A percentile compares a stretch with the other conserved stretches of the same genome.
phyloP scores from a whole-genome alignment of 2,113 vertebrate species.

The Rhadina sibilatrix region DNA sequence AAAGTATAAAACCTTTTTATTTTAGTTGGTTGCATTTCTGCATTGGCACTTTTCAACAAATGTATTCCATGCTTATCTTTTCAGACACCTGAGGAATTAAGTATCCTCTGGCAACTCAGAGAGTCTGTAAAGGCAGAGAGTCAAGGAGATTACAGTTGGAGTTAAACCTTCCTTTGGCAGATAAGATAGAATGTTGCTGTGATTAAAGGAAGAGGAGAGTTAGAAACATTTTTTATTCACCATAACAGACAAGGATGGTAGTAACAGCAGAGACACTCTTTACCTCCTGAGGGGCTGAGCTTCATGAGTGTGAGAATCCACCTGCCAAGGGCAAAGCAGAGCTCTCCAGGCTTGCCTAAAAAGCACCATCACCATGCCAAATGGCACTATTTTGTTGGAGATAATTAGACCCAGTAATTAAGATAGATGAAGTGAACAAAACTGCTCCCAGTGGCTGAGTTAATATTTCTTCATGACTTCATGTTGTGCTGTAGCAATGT shows the following conservation, averaged over 20 bases:
- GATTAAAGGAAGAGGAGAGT: background rate
- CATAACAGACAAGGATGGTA: background rate
- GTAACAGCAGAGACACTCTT: background rate
- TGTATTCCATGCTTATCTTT: background rate
- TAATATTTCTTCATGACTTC: background rate
- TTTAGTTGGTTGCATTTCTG: background rate
- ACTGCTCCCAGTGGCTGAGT: background rate
- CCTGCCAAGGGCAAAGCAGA: background rate
- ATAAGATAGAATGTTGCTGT: background rate
- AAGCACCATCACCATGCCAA: background rate
- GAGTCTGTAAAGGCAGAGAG: background rate
- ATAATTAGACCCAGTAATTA: background rate
- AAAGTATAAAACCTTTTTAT: background rate
- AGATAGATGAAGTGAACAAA: background rate
- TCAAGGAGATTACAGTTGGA: background rate
- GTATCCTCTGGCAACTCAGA: background rate
- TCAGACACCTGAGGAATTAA: background rate
- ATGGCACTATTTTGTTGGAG: background rate
- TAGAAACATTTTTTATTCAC: background rate
- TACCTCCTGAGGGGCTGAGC: background rate
- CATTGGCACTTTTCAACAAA: background rate
- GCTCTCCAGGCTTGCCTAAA: background rate
- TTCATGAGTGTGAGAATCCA: accelerated
- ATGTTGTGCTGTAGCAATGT: background rate
- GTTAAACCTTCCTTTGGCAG: background rate